Base-by-base conservation (phyloP, 2,888 invertebrate genomes). In the Stictocephala bisonia region DNA sequence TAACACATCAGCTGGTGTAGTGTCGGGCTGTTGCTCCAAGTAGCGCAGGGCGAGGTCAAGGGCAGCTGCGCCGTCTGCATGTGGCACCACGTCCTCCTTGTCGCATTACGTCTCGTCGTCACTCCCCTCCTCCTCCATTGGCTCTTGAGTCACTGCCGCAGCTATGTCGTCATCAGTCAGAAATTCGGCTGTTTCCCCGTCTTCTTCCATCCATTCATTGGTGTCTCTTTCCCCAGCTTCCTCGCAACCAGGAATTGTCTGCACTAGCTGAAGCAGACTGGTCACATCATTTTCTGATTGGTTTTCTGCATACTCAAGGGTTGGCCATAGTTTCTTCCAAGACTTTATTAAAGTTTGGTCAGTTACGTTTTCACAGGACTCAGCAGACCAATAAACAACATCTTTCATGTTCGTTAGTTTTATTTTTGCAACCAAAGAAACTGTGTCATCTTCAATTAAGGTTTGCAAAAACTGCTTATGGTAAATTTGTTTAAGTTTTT, bases 231-330 rank as follows among this genome's bases (percentile, higher is more conserved):
- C 20, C 15, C 6, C 18, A 15, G 60, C 40, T 1, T 40, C 24
- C 60, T 60, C 60, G 22, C 60, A 60, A 35, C 60, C 60, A 20
- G 60, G 60, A 40, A 60, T 60, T 3, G 7, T n/a, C 2, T 20
- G 20, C 1, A 60, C 24, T 2, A 40, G 40, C 9, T n/a, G 40
- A n/a, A 40, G 2, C 22, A 40, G 24, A 22, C 2, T 4, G 9
- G 1, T 22, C 22, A n/a, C 2, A 2, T 40, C 35, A n/a, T 31
- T 22, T 40, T 18, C 22, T 15, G 2, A 7, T 1, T 35, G 9
- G 4, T 20, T 2, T 7, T 27, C 56, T 15, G 18, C 31, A 31
- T 29, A 27, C 11, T 15, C 1, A 6, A 56, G 18, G 1, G 29
- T 2, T 15, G 31, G 4, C 56, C 56, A 56, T 2, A 56, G 31